These are phyloP conservation scores for Drepana arcuata DNA, from an alignment of 1,140 invertebrate species.

Conservation along the genomic window DNA sequence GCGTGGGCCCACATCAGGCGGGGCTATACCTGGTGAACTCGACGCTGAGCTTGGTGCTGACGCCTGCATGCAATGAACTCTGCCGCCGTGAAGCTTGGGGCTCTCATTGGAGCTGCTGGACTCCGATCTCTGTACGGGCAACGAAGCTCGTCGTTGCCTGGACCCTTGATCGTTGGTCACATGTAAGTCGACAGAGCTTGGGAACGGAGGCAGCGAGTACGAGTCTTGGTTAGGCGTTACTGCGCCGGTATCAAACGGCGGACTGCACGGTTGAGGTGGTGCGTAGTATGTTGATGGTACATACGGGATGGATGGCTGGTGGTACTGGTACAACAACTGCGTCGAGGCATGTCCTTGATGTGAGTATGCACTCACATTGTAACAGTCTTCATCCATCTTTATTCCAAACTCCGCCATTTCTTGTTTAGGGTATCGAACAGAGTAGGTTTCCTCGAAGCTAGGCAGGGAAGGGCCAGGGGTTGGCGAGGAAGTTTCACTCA, in stretches of 20 bases:
- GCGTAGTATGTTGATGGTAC: conserved; percentile 71
- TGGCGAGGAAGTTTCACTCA: conserved; percentile 58
- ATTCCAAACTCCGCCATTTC: conserved; percentile 75
- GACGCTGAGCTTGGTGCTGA: conserved; percentile 79
- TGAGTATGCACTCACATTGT: conserved; percentile 74
- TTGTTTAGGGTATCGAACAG: conserved; percentile 76
- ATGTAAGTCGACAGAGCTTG: conserved; percentile 74
- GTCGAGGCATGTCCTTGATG: conserved; percentile 70
- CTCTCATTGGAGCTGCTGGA: conserved; percentile 80
- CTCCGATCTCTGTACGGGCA: conserved; percentile 83
- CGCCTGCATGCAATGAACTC: conserved; percentile 70
- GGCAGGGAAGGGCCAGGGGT: conserved; percentile 78
- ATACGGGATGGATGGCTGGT: conserved; percentile 71
- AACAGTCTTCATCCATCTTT: conserved; percentile 87
- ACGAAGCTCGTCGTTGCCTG: conserved; percentile 78
- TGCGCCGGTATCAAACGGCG: conserved; percentile 66
- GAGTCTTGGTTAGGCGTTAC: conserved; percentile 71
- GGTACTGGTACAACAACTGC: conserved; percentile 75
- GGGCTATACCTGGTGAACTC: conserved; percentile 74
- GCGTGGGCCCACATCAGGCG: conserved; percentile 69
- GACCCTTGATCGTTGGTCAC: conserved; percentile 72
- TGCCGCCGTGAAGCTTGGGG: conserved; percentile 73
- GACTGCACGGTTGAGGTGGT: conserved; percentile 71
- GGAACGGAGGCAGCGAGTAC: conserved; percentile 76
- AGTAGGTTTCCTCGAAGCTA: conserved; percentile 90